Percentiles rank a stretch among this genome's conserved stretches.
Evolutionary conservation across 2,113 vertebrate genomes (phyloP).

Genomic region (Hystrix brachyura): DNA sequence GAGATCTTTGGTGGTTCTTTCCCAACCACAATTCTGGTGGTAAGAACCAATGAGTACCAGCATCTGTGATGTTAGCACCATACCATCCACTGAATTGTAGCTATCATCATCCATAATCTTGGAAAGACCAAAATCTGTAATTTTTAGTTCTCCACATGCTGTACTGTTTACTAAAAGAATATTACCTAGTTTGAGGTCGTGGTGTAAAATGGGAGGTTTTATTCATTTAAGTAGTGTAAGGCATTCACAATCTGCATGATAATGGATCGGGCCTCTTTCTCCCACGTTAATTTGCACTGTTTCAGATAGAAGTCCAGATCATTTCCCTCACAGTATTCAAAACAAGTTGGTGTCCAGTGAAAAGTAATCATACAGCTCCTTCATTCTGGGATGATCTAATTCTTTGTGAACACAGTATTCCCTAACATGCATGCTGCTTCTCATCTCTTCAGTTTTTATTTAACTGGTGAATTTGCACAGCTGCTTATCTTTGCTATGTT

Average conservation of each 20-base stretch:
- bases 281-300: constrained; percentile 99
- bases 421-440: too few relatives aligned
- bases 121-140: constrained; percentile 99
- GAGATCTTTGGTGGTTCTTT: constrained; percentile 99
- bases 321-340: constrained; percentile 98
- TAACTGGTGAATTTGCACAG: too few relatives aligned
- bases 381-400: too few relatives aligned
- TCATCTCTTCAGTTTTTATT: too few relatives aligned
- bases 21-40: constrained; percentile 99
- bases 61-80: constrained; percentile 99
- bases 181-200: constrained; percentile 99
- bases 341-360: too few relatives aligned
- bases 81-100: constrained; percentile 99
- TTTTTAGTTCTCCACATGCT: constrained; percentile 99
- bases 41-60: constrained; percentile 98
- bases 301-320: constrained; percentile 99
- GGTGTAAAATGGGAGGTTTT: constrained; percentile 99
- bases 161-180: constrained; percentile 99
- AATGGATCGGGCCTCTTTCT: constrained; percentile 99
- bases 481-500: too few relatives aligned
- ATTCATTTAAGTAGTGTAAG: constrained; percentile 99
- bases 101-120: constrained; percentile 99
- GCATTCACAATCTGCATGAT: constrained; percentile 99
- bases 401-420: too few relatives aligned
- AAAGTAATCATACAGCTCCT: too few relatives aligned